phyloP scores from a whole-genome alignment of 1,140 invertebrate genomes.

The Bilobella aurantiaca region DNA sequence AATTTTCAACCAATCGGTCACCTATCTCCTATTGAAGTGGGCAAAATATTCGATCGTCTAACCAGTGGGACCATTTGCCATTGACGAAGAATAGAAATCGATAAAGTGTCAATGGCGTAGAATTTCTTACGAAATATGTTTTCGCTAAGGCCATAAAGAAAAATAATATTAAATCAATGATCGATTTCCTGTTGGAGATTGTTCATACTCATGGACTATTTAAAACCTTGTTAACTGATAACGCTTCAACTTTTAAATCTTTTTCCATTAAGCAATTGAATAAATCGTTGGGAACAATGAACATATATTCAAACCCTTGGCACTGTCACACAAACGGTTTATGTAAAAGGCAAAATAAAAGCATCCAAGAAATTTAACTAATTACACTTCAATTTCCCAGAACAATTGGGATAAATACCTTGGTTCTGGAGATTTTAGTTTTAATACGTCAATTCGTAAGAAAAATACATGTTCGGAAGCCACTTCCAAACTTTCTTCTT shows the following conservation, averaged over 20 bases:
- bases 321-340: constrained; percentile 31
- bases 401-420: neutral
- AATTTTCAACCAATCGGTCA: neutral
- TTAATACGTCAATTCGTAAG: neutral
- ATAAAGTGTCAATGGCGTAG: neutral
- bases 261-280: constrained; percentile 7
- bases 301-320: constrained; percentile 17
- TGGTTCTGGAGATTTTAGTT: neutral
- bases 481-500: neutral
- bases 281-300: constrained; percentile 10
- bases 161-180: neutral
- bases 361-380: constrained; percentile 20
- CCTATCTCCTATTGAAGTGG: neutral
- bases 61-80: neutral
- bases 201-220: constrained; percentile 18
- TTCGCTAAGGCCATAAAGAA: constrained; percentile 30
- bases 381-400: neutral
- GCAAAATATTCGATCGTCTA: neutral
- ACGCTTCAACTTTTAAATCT: constrained; percentile 30
- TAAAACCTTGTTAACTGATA: constrained; percentile 25
- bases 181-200: neutral
- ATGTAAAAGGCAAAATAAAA: constrained; percentile 31
- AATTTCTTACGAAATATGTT: constrained; percentile 35
- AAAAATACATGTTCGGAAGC: too few species aligned
- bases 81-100: neutral